Conservation (phyloP, 1,140 invertebrate species). For the Drosophila pallidifrons region DNA sequence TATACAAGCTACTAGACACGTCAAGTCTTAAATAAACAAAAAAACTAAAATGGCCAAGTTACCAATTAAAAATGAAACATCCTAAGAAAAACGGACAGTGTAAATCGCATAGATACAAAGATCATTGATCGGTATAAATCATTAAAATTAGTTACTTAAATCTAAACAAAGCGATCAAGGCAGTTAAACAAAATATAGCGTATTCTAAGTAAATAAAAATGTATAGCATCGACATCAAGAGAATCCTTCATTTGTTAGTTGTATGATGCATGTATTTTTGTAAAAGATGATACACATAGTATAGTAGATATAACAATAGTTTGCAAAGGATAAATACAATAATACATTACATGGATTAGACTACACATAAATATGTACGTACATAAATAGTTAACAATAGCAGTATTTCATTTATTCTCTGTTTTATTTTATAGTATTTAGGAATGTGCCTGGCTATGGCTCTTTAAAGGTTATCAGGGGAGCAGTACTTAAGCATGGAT, state of each 20-base stretch:
- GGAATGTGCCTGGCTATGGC: constrained; percentile 17
- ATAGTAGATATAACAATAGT: constrained; percentile 34
- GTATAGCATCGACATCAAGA: neutral
- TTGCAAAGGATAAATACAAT: constrained; percentile 21
- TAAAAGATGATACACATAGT: constrained; percentile 32
- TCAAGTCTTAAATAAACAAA: too few relatives aligned
- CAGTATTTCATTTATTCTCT: constrained; percentile 27
- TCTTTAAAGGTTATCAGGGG: constrained; percentile 74
- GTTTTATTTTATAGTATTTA: constrained; percentile 31
- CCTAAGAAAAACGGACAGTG: too few relatives aligned
- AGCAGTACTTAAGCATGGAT: constrained; percentile 81
- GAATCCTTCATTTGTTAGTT: neutral
- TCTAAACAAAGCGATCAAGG: too few relatives aligned
- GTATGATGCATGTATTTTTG: constrained; percentile 33
- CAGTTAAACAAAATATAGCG: neutral
- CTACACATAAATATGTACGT: constrained; percentile 46
- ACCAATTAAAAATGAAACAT: too few relatives aligned
- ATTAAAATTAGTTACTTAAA: too few relatives aligned
- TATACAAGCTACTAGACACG: too few relatives aligned
- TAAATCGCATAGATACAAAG: too few relatives aligned
- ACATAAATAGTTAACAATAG: constrained; percentile 77
- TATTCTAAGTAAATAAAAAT: neutral
- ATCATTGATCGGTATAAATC: too few relatives aligned
- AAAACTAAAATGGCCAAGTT: too few relatives aligned
- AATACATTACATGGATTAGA: constrained; percentile 44